These are phyloP conservation scores for Chironex yamaguchii DNA, from an alignment of 30 jellyfish, hydroid and myxozoan genomes.

Conservation along the genomic window DNA sequence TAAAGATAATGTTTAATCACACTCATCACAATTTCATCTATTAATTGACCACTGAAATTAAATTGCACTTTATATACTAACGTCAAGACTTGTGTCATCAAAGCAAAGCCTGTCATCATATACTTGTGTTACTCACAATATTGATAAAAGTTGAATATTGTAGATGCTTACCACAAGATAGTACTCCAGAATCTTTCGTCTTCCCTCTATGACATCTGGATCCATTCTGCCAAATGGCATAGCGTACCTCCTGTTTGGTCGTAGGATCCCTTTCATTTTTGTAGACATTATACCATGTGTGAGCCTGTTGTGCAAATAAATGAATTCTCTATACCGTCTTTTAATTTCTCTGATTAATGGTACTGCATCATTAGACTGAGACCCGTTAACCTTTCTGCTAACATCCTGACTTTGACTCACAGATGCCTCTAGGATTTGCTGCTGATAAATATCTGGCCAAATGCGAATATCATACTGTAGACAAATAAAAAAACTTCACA, in stretches of 20 bases:
- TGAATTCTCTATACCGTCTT: slow-evolving; percentile 91
- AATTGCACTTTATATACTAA: too few species aligned
- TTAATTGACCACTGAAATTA: too few species aligned
- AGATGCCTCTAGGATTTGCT: slow-evolving; percentile 66
- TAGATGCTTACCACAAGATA: slow-evolving; percentile 78
- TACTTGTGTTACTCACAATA: background rate
- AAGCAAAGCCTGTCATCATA: background rate
- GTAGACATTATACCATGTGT: slow-evolving; percentile 90
- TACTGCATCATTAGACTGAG: slow-evolving; percentile 54
- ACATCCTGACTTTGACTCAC: slow-evolving; percentile 25
- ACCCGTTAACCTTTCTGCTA: too few species aligned
- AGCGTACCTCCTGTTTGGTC: slow-evolving; percentile 93
- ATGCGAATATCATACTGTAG: slow-evolving; percentile 89
- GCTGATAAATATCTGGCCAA: slow-evolving; percentile 94
- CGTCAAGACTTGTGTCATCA: background rate
- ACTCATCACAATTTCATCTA: too few species aligned
- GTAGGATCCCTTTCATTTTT: slow-evolving; percentile 85
- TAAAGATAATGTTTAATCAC: too few species aligned
- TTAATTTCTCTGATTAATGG: slow-evolving; percentile 89
- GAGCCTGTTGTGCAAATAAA: slow-evolving; percentile 89
- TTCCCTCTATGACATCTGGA: slow-evolving; percentile 96
- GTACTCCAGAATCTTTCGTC: slow-evolving; percentile 88
- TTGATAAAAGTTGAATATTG: background rate
- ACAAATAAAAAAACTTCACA: background rate
- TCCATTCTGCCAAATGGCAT: slow-evolving; percentile 99